Evolutionary conservation across 2,797 vertebrate species (phyloP).

Genomic region (Cyclura pinguis): DNA sequence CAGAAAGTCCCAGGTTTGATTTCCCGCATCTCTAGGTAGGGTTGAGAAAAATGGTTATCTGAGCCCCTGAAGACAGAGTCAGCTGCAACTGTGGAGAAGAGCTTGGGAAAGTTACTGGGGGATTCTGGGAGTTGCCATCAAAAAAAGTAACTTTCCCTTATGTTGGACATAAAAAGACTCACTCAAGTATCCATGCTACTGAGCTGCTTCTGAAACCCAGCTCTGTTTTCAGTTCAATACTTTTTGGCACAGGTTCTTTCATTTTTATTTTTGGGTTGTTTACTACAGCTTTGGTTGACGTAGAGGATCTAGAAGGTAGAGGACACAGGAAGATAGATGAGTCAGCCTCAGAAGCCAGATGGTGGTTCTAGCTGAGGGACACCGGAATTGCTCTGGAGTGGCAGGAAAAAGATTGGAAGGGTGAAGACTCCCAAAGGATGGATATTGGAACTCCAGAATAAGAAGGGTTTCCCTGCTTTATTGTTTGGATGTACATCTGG

Average conservation of each 20-base stretch:
- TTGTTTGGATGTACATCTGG: constrained; percentile 70
- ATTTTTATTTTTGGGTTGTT: constrained; percentile 54
- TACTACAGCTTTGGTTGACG: constrained; percentile 56
- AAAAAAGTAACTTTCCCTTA: no score
- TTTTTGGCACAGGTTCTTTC: constrained; percentile 19
- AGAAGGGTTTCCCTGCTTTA: constrained; percentile 72
- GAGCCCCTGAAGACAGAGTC: no score
- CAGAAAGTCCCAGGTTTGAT: neutral
- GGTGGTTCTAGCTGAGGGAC: constrained; percentile 61
- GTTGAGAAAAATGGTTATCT: no score
- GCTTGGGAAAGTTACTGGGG: no score
- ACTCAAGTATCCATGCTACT: no score
- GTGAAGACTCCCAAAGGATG: constrained; percentile 57
- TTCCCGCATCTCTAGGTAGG: neutral
- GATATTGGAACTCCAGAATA: constrained; percentile 35
- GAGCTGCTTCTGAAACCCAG: neutral
- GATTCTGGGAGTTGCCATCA: no score
- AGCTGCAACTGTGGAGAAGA: no score
- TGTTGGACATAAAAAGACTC: neutral
- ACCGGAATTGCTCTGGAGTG: constrained; percentile 60
- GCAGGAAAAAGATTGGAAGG: constrained; percentile 63
- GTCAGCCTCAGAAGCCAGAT: constrained; percentile 70
- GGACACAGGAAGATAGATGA: constrained; percentile 62
- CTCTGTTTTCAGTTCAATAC: neutral
- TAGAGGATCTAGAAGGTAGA: constrained; percentile 44